Base-by-base conservation (phyloP, 1,140 invertebrate species). In the Brachionus koreanus region DNA sequence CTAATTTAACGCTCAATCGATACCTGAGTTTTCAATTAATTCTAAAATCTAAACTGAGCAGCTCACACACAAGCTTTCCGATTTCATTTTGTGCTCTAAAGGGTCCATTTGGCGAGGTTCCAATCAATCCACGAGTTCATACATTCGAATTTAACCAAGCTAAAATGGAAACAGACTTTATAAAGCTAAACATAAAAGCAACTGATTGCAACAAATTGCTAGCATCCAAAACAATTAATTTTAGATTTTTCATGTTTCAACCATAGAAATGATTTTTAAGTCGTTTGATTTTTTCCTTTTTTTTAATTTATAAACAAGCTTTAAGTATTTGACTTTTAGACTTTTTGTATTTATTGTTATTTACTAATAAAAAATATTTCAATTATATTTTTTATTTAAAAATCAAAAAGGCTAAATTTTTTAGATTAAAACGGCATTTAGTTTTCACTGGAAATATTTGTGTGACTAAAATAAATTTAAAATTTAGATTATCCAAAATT, bases 71-170 rank as follows among this genome's bases (percentile, higher is more conserved):
- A 7, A 93, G 94, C 87, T 96, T 93, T 89, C 90, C 95, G 86
- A 92, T 93, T 83, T 74, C 69, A 6, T 74, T 74, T 46, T 74
- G 69, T 29, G 39, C 25, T 16, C 87, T 95, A 67, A 93, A 93
- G 87, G 95, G 95, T 29, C 95, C 95, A 1, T 94, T 93, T 86
- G 94, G 94, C 7, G 94, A 95, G 85, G 94, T 94, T 91, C 93
- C 93, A 85, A 90, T 95, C 46, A 90, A 91, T 81, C 92, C 94
- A 49, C 90, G 92, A 83, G 93, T 96, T 84, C 92, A 93, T 85
- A 91, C 92, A 87, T 93, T 94, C 89, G 92, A 93, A 83, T 96
- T 95, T 88, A 92, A 91, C 72, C 93, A 94, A 76, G 90, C 93
- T 85, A 92, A 91, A 85, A 91, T 92, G 82, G 95, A 96, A 86